Evolutionary conservation across 2,113 vertebrate species (phyloP).

Genomic region (Dipodomys stephensi): DNA sequence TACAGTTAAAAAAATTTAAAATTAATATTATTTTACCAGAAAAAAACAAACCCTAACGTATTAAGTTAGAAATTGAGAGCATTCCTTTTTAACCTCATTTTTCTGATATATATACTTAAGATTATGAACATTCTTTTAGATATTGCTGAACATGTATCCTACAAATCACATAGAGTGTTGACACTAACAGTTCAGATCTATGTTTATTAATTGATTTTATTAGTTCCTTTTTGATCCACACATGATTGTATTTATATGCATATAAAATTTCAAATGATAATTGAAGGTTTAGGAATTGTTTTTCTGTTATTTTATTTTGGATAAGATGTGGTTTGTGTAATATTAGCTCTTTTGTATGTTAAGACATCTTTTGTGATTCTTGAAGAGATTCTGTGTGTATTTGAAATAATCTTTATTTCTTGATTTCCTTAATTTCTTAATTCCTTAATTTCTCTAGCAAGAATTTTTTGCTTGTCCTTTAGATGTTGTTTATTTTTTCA

Average conservation of each 20-base stretch:
- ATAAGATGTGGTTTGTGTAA: background rate
- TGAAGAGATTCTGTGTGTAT: background rate
- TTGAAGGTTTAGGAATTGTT: background rate
- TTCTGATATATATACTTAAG: background rate
- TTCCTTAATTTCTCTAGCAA: background rate
- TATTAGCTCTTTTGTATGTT: background rate
- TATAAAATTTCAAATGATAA: slow-evolving; percentile 1
- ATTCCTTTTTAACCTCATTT: slow-evolving; percentile 11
- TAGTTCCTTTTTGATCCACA: background rate
- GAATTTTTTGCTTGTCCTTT: background rate
- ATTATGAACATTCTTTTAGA: background rate
- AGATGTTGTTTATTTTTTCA: background rate
- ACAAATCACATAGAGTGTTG: background rate
- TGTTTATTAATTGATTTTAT: background rate
- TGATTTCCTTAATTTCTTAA: background rate
- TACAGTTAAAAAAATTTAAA: background rate
- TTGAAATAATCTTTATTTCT: background rate
- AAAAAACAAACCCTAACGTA: background rate
- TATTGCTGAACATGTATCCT: background rate
- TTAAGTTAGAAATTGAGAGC: background rate
- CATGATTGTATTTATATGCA: background rate
- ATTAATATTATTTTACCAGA: background rate
- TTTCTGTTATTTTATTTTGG: background rate
- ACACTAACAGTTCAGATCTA: background rate
- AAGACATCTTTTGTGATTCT: background rate